These are phyloP conservation scores for Ashinkailepas kermadecensis DNA, from an alignment of 2,888 invertebrate species.

Conservation along the genomic window DNA sequence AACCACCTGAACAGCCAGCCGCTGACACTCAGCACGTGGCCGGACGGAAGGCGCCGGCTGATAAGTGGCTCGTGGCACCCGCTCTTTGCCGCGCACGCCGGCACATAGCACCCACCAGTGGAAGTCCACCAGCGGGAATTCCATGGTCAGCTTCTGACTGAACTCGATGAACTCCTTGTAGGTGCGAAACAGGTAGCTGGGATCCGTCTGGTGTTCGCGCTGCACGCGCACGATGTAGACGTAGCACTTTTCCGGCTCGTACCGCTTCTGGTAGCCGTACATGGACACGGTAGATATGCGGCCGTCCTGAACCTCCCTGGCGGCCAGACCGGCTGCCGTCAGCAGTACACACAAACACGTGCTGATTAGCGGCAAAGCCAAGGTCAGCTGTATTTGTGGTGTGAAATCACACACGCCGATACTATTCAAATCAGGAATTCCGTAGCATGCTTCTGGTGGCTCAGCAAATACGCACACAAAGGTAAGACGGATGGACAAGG, in stretches of 20 bases:
- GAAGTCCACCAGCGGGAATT: slow-evolving; percentile 83
- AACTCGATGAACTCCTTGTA: slow-evolving; percentile 97
- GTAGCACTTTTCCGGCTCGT: slow-evolving; percentile 95
- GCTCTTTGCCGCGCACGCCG: no score
- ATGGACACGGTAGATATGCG: slow-evolving; percentile 70
- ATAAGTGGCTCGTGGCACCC: no score
- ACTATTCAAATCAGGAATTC: no score
- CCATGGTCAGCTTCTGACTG: slow-evolving; percentile 83
- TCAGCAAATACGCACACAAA: no score
- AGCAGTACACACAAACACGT: slow-evolving; percentile 9
- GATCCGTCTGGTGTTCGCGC: slow-evolving; percentile 75
- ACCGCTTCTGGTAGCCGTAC: slow-evolving; percentile 68
- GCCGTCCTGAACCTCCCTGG: slow-evolving; percentile 80
- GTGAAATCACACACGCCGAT: no score
- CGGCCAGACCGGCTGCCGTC: slow-evolving; percentile 18
- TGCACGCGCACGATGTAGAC: slow-evolving; percentile 76
- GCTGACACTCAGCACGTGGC: no score
- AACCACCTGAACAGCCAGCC: no score
- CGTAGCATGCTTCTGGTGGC: no score
- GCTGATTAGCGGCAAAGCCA: no score
- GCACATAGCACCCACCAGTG: slow-evolving; percentile 58
- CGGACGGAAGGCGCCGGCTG: no score
- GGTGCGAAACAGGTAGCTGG: slow-evolving; percentile 80
- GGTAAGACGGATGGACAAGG: no score
- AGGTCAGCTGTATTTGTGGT: no score